These are phyloP conservation scores for Diplazon laetatorius DNA, from an alignment of 2,888 invertebrate genomes.

Conservation along the genomic window DNA sequence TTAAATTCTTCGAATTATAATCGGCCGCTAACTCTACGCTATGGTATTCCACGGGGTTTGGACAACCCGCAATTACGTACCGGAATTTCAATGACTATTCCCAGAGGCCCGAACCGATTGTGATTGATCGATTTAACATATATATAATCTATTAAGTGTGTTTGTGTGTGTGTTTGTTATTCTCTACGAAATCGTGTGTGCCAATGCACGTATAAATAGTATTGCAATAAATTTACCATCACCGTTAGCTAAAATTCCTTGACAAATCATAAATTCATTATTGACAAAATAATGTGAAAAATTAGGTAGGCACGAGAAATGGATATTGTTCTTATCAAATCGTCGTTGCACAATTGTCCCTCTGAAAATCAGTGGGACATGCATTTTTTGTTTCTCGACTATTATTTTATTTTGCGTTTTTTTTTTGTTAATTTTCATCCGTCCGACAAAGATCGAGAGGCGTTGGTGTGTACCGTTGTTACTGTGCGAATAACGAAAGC, in stretches of 20 bases:
- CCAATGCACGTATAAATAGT: slow-evolving; percentile 24
- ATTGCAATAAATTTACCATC: background rate
- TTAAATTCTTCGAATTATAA: slow-evolving; percentile 16
- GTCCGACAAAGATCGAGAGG: slow-evolving; percentile 6
- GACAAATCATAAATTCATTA: background rate
- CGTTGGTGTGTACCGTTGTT: slow-evolving; percentile 3
- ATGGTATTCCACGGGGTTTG: slow-evolving; percentile 36
- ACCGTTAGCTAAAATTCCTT: no score
- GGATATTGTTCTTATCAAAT: background rate
- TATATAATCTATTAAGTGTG: no score
- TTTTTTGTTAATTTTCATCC: background rate
- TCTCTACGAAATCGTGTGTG: slow-evolving; percentile 8
- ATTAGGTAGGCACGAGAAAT: background rate
- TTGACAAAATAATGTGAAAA: background rate
- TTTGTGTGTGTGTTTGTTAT: no score
- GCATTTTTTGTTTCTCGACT: slow-evolving; percentile 4
- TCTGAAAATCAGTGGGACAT: background rate
- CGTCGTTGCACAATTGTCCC: background rate
- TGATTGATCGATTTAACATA: slow-evolving; percentile 33
- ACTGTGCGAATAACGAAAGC: slow-evolving; percentile 23
- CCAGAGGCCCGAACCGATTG: slow-evolving; percentile 2
- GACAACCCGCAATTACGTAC: slow-evolving; percentile 36
- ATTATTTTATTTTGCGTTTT: slow-evolving; percentile 5
- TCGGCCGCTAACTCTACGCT: background rate
- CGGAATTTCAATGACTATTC: slow-evolving; percentile 34